These are phyloP conservation scores for Lepetodrilus schrolli DNA, from an alignment of 2,888 invertebrate genomes.

Conservation along the genomic window DNA sequence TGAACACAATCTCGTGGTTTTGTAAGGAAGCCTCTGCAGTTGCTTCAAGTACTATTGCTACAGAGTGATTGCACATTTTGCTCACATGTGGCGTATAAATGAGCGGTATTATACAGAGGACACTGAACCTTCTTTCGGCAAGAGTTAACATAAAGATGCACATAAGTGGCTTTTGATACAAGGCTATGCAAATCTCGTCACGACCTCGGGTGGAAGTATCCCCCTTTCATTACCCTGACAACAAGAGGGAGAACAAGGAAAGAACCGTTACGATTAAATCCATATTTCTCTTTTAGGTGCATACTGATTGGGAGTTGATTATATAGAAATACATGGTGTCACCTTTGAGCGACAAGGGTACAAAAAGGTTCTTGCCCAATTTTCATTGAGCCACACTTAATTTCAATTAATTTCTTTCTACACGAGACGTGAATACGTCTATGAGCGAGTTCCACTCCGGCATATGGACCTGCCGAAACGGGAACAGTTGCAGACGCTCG, in stretches of 20 bases:
- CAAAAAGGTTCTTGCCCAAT: not conserved
- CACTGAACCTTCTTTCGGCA: conserved; percentile 1
- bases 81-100: not conserved
- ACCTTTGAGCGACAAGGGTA: conserved; percentile 3
- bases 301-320: conserved; percentile 2
- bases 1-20: no score
- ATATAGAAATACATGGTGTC: conserved; percentile 11
- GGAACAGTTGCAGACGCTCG: not conserved
- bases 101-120: not conserved
- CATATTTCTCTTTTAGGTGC: conserved; percentile 6
- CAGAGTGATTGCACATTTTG: not conserved
- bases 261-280: conserved; percentile 10
- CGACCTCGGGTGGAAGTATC: not conserved
- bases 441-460: not conserved
- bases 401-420: conserved; percentile 33
- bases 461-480: conserved; percentile 35
- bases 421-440: not conserved
- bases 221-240: conserved; percentile 8
- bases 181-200: not conserved
- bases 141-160: conserved; percentile 7
- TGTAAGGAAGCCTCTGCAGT: no score
- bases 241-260: not conserved
- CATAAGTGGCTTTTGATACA: conserved; percentile 17
- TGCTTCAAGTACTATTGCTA: no score
- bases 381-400: conserved; percentile 36